Evolutionary conservation across 35 echinoderm and acorn worm species (phyloP), one percentile per base, ranked within the genome.

Genomic region (Patiria miniata): DNA sequence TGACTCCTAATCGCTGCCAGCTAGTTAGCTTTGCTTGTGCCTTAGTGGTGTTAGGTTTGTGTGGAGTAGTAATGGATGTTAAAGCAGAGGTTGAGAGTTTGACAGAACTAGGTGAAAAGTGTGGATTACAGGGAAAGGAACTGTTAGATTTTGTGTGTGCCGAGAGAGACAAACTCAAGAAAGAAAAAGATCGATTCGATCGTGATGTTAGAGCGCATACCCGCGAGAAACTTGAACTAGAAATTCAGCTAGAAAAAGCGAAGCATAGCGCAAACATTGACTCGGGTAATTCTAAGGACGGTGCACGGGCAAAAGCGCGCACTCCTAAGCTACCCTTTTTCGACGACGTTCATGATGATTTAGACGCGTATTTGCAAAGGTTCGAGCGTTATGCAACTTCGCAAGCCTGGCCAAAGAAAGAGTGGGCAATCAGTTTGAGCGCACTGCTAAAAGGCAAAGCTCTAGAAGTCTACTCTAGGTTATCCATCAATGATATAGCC

Each of bases 361-460:
- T 87, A 17, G 85, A 89, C 65, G 79, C 87, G 37, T 83, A 83
- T 44, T 39, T 89, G n/a, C 26, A 83, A 8, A 80, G 86, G 18
- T 81, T 88, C 37, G 86, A 88, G 39, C 32, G 86, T 4, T 79
- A 89, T 65, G 87, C 87, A 5, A 58, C 79, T 40, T 29, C 61
- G 30, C 79, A 81, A 79, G 44, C 47, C 29, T 89, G 87, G 87
- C 87, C 78, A 15, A 37, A 53, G 78, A 40, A 83, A 56, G 34
- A 39, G 47, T 89, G 87, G 79, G 79, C 87, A 69, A 54, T 77
- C 2, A 39, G 52, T 12, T 40, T 86, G 33, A 81, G 61, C 42
- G 79, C 84, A 19, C 36, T 91, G 19, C 16, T 95, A 14, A 91
- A 88, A 55, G 88, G 88, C 2, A 80, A 85, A 29, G 93, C 88